Conservation (phyloP, 2,797 vertebrate genomes). For the Parauchenoglanis punctatus region DNA sequence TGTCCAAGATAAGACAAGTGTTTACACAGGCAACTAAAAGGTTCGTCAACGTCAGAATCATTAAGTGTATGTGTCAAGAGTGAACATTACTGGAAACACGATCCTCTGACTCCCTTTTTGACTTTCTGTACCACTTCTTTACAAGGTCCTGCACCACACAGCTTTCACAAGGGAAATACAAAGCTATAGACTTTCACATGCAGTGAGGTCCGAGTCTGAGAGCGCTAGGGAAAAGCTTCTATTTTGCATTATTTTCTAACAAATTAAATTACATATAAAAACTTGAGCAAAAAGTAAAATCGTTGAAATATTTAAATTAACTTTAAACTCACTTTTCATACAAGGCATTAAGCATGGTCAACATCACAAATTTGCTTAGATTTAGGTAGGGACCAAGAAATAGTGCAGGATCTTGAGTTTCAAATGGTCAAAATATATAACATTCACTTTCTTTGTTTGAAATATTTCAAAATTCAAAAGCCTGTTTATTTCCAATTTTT, state of each 20-base stretch:
- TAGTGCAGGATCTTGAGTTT: not conserved
- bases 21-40: conserved; percentile 5
- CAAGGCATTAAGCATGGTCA: not conserved
- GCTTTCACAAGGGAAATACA: not conserved
- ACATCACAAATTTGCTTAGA: not conserved
- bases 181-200: not conserved
- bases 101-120: not conserved
- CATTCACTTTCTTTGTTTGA: not conserved
- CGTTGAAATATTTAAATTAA: not conserved
- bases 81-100: not conserved
- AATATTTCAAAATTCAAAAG: not conserved
- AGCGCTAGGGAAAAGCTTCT: not conserved
- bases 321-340: not conserved
- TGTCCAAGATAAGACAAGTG: not conserved
- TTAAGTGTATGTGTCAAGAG: too few relatives aligned
- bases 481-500: not conserved
- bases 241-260: not conserved
- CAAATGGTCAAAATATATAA: not conserved
- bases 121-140: not conserved
- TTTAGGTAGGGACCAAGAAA: not conserved
- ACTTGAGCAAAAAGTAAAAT: not conserved
- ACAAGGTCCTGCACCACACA: not conserved
- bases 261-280: not conserved
- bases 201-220: too few relatives aligned
- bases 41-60: conserved; percentile 11